Percentiles rank a stretch among this genome's conserved stretches.
Evolutionary conservation across 2,797 vertebrate genomes (phyloP).

Genomic region (Enteromius radiatus): DNA sequence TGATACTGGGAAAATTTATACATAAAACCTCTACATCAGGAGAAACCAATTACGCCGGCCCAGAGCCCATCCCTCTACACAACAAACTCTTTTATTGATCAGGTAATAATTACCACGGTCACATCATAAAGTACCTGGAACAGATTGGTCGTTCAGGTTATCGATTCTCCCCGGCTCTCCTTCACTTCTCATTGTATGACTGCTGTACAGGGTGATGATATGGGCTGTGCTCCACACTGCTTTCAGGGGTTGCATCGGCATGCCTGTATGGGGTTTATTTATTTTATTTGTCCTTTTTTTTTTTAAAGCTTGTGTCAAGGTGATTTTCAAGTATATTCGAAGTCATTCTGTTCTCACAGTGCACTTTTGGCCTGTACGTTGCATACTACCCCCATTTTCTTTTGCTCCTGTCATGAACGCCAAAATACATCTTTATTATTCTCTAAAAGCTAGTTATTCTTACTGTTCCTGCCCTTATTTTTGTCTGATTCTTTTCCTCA

Average conservation of each 20-base stretch:
- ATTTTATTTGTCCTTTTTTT: conserved; percentile 51
- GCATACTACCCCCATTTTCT: neutral
- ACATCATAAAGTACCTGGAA: conserved; percentile 83
- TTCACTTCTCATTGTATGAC: conserved; percentile 76
- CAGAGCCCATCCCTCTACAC: conserved; percentile 67
- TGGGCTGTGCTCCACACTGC: conserved; percentile 64
- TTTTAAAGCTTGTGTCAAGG: conserved; percentile 14
- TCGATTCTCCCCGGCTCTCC: conserved; percentile 76
- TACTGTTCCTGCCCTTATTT: neutral
- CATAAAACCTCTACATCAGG: conserved; percentile 68
- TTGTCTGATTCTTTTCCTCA: conserved; percentile 57
- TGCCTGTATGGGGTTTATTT: conserved; percentile 67
- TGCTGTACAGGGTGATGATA: conserved; percentile 76
- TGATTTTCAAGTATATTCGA: conserved; percentile 11
- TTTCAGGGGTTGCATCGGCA: conserved; percentile 48
- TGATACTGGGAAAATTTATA: conserved; percentile 67
- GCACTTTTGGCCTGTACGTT: neutral
- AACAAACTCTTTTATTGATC: conserved; percentile 82
- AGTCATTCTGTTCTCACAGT: neutral
- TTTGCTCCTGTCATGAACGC: neutral
- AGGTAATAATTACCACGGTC: conserved; percentile 82
- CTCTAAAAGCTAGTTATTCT: conserved; percentile 10
- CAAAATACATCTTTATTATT: conserved; percentile 15
- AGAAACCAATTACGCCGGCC: conserved; percentile 76
- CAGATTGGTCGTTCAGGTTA: conserved; percentile 81